A percentile compares a stretch with the other conserved stretches of the same genome.
These are phyloP conservation scores for Zaprionus capensis DNA, from an alignment of 1,140 invertebrate species.

Conservation along the genomic window DNA sequence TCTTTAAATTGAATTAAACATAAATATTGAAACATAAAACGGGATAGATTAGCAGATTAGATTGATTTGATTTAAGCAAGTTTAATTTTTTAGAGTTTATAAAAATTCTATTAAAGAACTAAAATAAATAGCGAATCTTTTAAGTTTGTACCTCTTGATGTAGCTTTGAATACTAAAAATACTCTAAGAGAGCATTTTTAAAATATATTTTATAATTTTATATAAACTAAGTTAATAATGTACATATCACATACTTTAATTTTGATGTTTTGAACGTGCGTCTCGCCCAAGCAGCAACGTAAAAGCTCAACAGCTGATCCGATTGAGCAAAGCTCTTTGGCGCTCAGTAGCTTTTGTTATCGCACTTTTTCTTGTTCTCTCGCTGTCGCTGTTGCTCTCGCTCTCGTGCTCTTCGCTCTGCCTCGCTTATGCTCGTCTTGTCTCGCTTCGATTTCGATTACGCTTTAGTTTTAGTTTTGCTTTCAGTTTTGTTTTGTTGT, in stretches of 20 bases:
- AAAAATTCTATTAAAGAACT: too few relatives aligned
- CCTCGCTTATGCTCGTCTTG: background rate
- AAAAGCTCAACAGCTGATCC: slow-evolving; percentile 45
- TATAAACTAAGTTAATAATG: too few relatives aligned
- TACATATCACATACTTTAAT: background rate
- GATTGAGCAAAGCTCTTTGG: slow-evolving; percentile 21
- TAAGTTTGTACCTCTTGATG: too few relatives aligned
- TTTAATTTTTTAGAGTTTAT: too few relatives aligned
- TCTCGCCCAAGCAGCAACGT: slow-evolving; percentile 1
- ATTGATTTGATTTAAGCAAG: too few relatives aligned
- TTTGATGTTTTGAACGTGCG: background rate
- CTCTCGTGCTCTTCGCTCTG: background rate
- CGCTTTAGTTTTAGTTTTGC: slow-evolving; percentile 28
- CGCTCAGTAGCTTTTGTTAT: slow-evolving; percentile 26
- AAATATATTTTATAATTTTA: too few relatives aligned
- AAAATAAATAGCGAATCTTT: too few relatives aligned
- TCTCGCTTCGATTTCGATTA: slow-evolving; percentile 7
- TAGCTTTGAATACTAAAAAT: too few relatives aligned
- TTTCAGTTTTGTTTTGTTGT: slow-evolving; percentile 48
- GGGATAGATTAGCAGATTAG: too few relatives aligned
- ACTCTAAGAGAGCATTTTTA: too few relatives aligned
- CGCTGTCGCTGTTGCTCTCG: background rate
- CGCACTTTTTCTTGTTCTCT: background rate
- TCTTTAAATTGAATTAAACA: too few relatives aligned
- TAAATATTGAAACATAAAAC: too few relatives aligned